Base-by-base conservation (phyloP, 2,113 vertebrate species). In the Phylloscopus trochilus region DNA sequence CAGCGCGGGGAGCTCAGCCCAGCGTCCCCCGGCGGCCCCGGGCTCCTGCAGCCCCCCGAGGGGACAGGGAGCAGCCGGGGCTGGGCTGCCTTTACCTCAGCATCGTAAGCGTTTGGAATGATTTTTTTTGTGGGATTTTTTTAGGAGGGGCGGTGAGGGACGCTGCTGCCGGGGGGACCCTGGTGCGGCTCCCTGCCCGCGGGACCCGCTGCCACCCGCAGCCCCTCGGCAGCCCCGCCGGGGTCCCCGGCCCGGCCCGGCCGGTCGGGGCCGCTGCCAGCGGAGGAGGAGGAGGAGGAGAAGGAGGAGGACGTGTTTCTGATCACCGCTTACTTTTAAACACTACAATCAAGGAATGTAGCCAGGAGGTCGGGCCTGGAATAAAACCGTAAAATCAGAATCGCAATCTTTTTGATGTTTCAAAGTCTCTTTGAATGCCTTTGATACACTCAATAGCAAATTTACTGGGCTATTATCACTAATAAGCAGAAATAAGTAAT, bases 401-500 rank as follows among this genome's bases (percentile, higher is more conserved):
- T 46, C 39, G 83, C 89, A 79, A 97, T 96, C 96, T 93, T 94
- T 96, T 95, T 93, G 94, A 95, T 97, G 92, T 95, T 95, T 93
- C 93, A 90, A 94, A 95, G 93, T 82, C 90, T 90, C 90, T 93
- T 90, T 87, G 91, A 96, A 96, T 92, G 89, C 64, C 95, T 96
- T 96, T 92, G 95, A 96, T 93, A 91, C 92, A 76, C 87, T 96
- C 96, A 94, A 89, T 81, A 89, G 92, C 90, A 73, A 97, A 96
- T 96, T 93, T 94, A 94, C 89, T 63, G 81, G 73, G 90, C 68
- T 96, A 95, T 96, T 94, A 96, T 96, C 97, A 93, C 95, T 92
- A 96, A 89, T 95, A 92, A 96, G 91, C 97, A 96, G 96, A 91
- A 96, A 96, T 94, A 93, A 96, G 95, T 90, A 91, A 94, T 80